Percentiles rank a stretch among this genome's conserved stretches.
These are phyloP conservation scores for Neosalanx taihuensis DNA, from an alignment of 2,797 vertebrate species.

Conservation along the genomic window DNA sequence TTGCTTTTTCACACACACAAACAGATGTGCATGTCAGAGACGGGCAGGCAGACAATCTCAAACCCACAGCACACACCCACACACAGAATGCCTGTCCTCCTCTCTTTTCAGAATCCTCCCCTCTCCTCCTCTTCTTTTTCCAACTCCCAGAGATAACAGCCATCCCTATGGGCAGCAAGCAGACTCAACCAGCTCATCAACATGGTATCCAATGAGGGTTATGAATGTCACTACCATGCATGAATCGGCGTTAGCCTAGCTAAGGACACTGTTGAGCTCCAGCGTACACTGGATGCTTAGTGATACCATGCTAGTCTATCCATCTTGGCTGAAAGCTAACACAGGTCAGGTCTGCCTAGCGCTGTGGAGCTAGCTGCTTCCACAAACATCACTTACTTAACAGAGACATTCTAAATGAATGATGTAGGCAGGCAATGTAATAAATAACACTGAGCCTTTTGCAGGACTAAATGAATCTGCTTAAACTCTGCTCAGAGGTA, in stretches of 20 bases:
- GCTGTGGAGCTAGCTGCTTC: neutral
- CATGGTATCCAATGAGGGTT: conserved; percentile 2
- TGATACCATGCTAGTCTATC: neutral
- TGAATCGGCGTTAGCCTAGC: neutral
- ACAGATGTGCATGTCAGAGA: neutral
- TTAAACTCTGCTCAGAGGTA: conserved; percentile 44
- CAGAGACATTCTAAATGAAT: conserved; percentile 27
- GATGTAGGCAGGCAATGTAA: conserved; percentile 27
- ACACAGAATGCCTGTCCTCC: conserved; percentile 26
- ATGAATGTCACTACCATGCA: neutral
- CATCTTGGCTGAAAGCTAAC: neutral
- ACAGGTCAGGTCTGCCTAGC: neutral
- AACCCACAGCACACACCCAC: conserved; percentile 6
- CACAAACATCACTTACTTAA: conserved; percentile 3
- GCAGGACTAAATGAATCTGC: conserved; percentile 42
- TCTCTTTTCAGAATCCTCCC: conserved; percentile 16
- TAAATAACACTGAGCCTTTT: conserved; percentile 51
- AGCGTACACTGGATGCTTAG: neutral
- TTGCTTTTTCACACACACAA: conserved; percentile 30
- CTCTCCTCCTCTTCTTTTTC: conserved; percentile 12
- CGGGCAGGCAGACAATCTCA: conserved; percentile 15
- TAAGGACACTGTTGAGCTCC: neutral
- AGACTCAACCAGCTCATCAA: neutral
- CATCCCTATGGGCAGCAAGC: conserved; percentile 42
- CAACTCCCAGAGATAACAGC: conserved; percentile 54